Conservation (phyloP, 1,140 invertebrate genomes). For the Anoplolepis gracilipes region DNA sequence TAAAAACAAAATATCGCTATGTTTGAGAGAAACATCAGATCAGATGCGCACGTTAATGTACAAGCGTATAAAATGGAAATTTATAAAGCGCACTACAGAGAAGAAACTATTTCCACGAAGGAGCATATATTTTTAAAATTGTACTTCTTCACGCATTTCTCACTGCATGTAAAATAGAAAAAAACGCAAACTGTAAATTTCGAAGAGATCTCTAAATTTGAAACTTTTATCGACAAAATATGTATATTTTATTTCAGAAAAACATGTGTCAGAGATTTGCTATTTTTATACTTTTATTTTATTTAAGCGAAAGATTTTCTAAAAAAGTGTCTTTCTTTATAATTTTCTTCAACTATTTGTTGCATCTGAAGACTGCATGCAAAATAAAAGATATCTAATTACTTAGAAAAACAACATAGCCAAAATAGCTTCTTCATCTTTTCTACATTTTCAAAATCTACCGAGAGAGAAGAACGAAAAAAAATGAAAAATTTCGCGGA, state of each 20-base stretch:
- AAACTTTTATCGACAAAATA: neutral
- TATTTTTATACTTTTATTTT: neutral
- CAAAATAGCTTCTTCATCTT: neutral
- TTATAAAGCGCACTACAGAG: conserved; percentile 4
- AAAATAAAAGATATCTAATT: neutral
- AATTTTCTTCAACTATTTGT: neutral
- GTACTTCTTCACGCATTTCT: neutral
- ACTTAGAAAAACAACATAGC: neutral
- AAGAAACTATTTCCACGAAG: neutral
- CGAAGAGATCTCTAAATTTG: conserved; percentile 40
- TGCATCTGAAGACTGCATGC: neutral
- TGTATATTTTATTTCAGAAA: neutral
- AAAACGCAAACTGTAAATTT: conserved; percentile 39
- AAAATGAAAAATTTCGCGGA: conserved; percentile 1
- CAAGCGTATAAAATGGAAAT: neutral
- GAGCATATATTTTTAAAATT: neutral
- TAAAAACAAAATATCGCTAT: neutral
- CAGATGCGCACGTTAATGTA: neutral
- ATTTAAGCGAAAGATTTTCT: neutral
- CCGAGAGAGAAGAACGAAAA: neutral
- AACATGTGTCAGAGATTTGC: neutral
- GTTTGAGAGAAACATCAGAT: conserved; percentile 6
- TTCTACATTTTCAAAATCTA: conserved; percentile 3
- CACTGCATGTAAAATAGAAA: neutral
- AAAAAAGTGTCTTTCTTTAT: neutral